A percentile compares a stretch with the other conserved stretches of the same genome.
These are phyloP conservation scores for Limonius californicus DNA, from an alignment of 1,140 invertebrate species.

Conservation along the genomic window DNA sequence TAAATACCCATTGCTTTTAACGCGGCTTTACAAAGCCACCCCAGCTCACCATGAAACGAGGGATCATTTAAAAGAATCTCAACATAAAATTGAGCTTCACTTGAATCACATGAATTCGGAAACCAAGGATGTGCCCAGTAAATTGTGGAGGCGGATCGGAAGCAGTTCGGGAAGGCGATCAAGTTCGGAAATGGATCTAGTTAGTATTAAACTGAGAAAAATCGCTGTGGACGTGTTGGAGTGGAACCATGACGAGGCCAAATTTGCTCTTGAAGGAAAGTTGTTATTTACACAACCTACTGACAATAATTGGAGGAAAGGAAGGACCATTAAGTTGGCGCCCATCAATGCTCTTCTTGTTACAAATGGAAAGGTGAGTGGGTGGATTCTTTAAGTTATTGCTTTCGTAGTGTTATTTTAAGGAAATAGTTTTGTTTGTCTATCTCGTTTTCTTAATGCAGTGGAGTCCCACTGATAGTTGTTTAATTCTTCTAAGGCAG, in stretches of 20 bases:
- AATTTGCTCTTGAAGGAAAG: constrained; percentile 82
- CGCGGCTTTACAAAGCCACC: constrained; percentile 88
- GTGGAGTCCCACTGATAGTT: no score
- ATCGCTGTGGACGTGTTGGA: constrained; percentile 89
- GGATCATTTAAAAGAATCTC: constrained; percentile 73
- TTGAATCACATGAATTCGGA: constrained; percentile 93
- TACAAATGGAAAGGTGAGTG: constrained; percentile 77
- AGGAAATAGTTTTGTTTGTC: no score
- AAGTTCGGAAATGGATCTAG: constrained; percentile 75
- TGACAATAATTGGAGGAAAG: constrained; percentile 85
- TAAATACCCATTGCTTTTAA: constrained; percentile 89
- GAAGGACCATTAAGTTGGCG: constrained; percentile 81
- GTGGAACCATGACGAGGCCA: constrained; percentile 88
- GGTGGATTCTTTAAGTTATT: no score
- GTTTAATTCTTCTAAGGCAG: no score
- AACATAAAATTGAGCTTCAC: constrained; percentile 88
- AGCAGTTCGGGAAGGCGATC: constrained; percentile 70
- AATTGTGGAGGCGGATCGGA: constrained; percentile 83
- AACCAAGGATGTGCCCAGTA: constrained; percentile 86
- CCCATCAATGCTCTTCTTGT: constrained; percentile 84
- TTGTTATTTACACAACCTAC: constrained; percentile 81
- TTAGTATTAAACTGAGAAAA: constrained; percentile 83
- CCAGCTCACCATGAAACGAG: constrained; percentile 73
- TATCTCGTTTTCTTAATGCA: no score
- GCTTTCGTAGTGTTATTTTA: no score